Evolutionary conservation across 2,888 invertebrate species (phyloP).

Genomic region (Pimpla rufipes): DNA sequence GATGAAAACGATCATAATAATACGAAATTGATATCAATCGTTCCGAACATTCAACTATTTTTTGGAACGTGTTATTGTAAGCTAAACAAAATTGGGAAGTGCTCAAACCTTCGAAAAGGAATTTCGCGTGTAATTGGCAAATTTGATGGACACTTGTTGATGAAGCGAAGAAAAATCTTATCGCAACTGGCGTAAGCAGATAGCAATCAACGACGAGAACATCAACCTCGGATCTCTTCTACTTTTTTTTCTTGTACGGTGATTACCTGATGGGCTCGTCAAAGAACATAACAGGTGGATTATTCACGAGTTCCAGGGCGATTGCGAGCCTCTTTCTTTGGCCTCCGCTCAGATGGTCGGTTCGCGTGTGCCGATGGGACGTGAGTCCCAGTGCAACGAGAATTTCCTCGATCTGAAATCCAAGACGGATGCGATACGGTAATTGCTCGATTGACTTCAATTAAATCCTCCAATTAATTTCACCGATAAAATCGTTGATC

Average conservation of each 20-base stretch:
- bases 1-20: neutral
- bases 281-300: constrained; percentile 96
- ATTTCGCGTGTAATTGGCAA: neutral
- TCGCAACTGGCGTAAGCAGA: neutral
- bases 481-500: neutral
- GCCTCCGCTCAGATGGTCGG: constrained; percentile 93
- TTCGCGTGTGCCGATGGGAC: constrained; percentile 89
- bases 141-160: neutral
- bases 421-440: neutral
- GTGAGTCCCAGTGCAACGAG: constrained; percentile 91
- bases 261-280: constrained; percentile 97
- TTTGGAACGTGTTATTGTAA: neutral
- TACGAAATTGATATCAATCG: neutral
- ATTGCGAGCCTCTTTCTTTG: constrained; percentile 96
- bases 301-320: constrained; percentile 95
- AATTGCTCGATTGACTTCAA: neutral
- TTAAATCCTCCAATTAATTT: neutral
- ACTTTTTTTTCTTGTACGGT: neutral
- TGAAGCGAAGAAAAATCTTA: neutral
- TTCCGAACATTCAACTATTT: no score
- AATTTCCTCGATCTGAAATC: constrained; percentile 91
- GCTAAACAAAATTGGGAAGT: neutral
- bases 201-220: neutral
- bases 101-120: neutral
- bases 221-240: neutral